These are phyloP conservation scores for Aphidius ervi DNA, from an alignment of 1,140 invertebrate genomes.

Conservation along the genomic window DNA sequence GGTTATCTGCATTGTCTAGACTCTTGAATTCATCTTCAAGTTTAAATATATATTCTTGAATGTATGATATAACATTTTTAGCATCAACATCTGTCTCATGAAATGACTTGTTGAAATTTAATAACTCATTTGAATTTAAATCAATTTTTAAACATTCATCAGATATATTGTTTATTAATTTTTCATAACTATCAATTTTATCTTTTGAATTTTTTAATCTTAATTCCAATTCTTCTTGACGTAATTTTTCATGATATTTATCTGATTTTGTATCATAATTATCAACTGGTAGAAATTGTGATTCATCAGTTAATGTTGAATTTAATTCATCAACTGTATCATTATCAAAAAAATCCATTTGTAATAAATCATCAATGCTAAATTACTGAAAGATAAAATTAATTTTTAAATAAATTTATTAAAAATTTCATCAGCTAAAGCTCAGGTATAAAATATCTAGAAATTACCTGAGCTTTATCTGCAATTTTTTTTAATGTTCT, in stretches of 20 bases:
- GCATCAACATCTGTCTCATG: conserved; percentile 20
- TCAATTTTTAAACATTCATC: background rate
- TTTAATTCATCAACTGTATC: conserved; percentile 7
- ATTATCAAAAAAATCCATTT: background rate
- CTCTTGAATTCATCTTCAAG: conserved; percentile 31
- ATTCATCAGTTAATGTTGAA: conserved; percentile 9
- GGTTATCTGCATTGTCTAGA: conserved; percentile 29
- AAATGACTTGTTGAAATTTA: too few relatives aligned
- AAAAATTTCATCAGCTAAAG: too few relatives aligned
- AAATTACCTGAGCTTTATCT: too few relatives aligned
- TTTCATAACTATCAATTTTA: conserved; percentile 26
- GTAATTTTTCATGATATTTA: background rate
- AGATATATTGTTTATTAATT: conserved; percentile 4
- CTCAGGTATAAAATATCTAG: too few relatives aligned
- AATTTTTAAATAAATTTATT: background rate
- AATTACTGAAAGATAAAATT: background rate
- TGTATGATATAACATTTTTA: conserved; percentile 25
- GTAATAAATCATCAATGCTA: background rate
- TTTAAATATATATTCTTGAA: conserved; percentile 29
- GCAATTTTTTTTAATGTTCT: too few relatives aligned
- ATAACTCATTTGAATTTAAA: background rate
- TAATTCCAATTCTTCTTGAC: conserved; percentile 19
- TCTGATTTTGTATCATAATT: background rate
- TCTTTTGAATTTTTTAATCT: conserved; percentile 21
- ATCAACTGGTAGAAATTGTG: background rate